These are phyloP conservation scores for Globodera ellingtonae DNA, from an alignment of 1,140 invertebrate species.

Conservation along the genomic window DNA sequence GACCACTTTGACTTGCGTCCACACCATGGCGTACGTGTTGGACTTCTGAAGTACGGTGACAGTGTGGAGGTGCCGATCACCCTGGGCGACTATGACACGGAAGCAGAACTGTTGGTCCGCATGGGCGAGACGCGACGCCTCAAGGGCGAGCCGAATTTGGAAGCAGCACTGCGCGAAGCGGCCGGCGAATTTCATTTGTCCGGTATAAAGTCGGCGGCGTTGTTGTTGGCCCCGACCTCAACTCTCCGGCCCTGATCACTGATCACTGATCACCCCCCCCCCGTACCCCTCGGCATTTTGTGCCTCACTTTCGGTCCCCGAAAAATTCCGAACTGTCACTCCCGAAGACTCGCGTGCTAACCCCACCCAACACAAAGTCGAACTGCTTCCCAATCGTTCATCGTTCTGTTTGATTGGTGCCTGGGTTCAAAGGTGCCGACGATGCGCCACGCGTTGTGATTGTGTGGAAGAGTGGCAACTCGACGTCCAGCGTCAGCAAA, in stretches of 20 bases:
- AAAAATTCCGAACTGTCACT: not conserved
- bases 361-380: not conserved
- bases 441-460: slow-evolving; percentile 53
- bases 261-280: too few species aligned
- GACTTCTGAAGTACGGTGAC: slow-evolving; percentile 57
- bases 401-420: not conserved
- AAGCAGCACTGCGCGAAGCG: slow-evolving; percentile 56
- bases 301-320: too few species aligned
- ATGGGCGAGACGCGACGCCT: slow-evolving; percentile 59
- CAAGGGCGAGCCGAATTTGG: slow-evolving; percentile 58
- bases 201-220: slow-evolving; percentile 22
- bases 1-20: slow-evolving; percentile 58
- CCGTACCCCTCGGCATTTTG: too few species aligned
- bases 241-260: too few species aligned
- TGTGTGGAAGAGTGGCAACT: slow-evolving; percentile 61
- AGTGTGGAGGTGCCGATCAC: slow-evolving; percentile 56
- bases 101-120: slow-evolving; percentile 52
- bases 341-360: not conserved
- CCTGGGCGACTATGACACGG: slow-evolving; percentile 58
- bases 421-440: slow-evolving; percentile 17
- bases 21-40: slow-evolving; percentile 57
- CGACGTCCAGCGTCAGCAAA: not conserved
- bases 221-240: too few species aligned
- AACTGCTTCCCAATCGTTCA: not conserved
- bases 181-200: slow-evolving; percentile 57